These are phyloP conservation scores for Gymnarchus niloticus DNA, from an alignment of 2,113 vertebrate species.

Conservation along the genomic window DNA sequence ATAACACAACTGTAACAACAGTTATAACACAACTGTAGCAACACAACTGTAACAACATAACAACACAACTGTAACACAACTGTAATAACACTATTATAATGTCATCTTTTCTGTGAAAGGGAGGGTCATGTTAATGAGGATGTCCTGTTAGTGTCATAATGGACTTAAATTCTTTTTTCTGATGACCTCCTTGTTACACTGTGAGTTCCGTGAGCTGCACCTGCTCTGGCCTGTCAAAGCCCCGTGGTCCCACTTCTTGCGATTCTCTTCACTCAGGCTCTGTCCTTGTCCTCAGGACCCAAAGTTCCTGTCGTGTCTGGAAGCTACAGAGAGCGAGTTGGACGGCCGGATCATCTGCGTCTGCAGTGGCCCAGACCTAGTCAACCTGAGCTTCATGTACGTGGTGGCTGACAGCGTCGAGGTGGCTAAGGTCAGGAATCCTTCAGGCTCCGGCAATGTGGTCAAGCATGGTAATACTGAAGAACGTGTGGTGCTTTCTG, in stretches of 20 bases:
- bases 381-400: constrained; percentile 95
- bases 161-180: background rate
- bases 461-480: background rate
- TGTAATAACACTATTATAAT: background rate
- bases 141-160: background rate
- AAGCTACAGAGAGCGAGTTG: constrained; percentile 81
- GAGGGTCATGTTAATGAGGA: background rate
- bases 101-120: background rate
- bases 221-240: background rate
- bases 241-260: background rate
- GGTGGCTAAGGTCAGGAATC: constrained; percentile 75
- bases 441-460: background rate
- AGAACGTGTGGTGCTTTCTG: background rate
- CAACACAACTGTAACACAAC: no score
- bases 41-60: no score
- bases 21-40: no score
- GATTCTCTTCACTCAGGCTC: background rate
- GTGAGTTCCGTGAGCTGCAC: background rate
- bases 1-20: no score
- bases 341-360: constrained; percentile 90
- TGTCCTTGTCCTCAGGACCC: constrained; percentile 70
- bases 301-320: constrained; percentile 86
- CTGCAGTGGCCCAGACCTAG: constrained; percentile 91
- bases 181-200: background rate
- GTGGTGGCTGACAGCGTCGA: constrained; percentile 89